These are phyloP conservation scores for Mungos mungo DNA, from an alignment of 2,113 vertebrate species.

Conservation along the genomic window DNA sequence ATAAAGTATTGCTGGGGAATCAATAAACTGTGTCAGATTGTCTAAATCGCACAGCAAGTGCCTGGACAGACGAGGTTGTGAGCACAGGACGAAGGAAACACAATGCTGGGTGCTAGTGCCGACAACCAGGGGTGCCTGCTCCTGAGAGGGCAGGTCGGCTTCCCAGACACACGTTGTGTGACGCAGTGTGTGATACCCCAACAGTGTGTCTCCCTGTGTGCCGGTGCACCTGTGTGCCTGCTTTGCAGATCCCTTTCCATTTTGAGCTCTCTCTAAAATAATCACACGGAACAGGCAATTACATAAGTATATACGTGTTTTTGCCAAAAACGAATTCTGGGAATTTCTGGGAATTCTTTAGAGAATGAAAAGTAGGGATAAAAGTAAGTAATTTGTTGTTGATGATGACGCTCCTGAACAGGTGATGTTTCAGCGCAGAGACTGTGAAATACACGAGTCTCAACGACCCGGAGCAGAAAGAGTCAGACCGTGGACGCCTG, in stretches of 20 bases:
- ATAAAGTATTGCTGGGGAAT: not conserved
- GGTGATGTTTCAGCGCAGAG: slow-evolving; percentile 64
- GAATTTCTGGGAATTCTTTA: slow-evolving; percentile 63
- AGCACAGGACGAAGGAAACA: not conserved
- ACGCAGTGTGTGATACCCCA: rapidly evolving
- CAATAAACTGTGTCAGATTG: not conserved
- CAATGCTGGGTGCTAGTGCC: rapidly evolving
- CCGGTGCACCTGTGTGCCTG: too few relatives aligned
- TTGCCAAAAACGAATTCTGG: slow-evolving; percentile 44
- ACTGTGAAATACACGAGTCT: slow-evolving; percentile 71
- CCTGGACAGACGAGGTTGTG: not conserved
- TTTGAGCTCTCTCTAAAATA: not conserved
- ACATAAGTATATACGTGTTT: not conserved
- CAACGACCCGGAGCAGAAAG: slow-evolving; percentile 57
- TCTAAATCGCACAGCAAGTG: not conserved
- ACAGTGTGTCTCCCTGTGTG: rapidly evolving
- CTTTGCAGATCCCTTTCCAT: not conserved
- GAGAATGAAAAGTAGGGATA: slow-evolving; percentile 52
- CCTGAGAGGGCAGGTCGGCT: rapidly evolving
- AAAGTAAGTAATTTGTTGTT: slow-evolving; percentile 7
- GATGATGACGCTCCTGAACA: not conserved
- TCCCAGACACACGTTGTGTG: too few relatives aligned
- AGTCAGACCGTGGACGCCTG: slow-evolving; percentile 51
- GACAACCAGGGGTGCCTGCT: rapidly evolving
- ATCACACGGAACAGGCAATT: not conserved